phyloP scores from a whole-genome alignment of 2,797 vertebrate species.

The Propithecus deckenii region DNA sequence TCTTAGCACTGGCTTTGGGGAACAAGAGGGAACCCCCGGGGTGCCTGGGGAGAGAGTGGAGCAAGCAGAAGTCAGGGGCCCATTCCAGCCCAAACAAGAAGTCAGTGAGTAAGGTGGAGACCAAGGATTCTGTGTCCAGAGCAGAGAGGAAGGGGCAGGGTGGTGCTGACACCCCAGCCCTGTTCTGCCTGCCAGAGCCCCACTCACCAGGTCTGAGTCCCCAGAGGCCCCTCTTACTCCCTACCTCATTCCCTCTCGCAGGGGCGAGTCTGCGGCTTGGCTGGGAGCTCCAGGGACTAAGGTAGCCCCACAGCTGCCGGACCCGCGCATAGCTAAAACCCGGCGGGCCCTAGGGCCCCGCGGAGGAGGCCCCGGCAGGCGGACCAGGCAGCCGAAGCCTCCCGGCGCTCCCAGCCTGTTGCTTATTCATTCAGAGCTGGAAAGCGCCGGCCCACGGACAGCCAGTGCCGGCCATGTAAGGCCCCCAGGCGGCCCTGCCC shows the following conservation, averaged over 20 bases:
- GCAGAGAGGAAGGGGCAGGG: neutral
- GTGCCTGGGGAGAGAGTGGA: neutral
- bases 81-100: neutral
- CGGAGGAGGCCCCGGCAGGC: slow-evolving; percentile 70
- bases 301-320: slow-evolving; percentile 39
- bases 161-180: neutral
- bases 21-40: neutral
- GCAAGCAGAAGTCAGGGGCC: neutral
- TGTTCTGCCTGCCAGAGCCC: slow-evolving; percentile 1
- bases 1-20: neutral
- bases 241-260: neutral
- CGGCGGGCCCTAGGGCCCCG: slow-evolving; percentile 81
- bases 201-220: slow-evolving; percentile 8
- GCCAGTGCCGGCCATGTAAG: slow-evolving; percentile 69
- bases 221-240: neutral
- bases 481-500: slow-evolving; percentile 55
- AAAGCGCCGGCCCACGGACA: slow-evolving; percentile 62
- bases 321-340: slow-evolving; percentile 65
- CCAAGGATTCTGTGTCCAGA: neutral
- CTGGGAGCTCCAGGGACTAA: neutral
- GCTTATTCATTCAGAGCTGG: slow-evolving; percentile 82
- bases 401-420: slow-evolving; percentile 71
- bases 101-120: neutral
- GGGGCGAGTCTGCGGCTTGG: slow-evolving; percentile 63
- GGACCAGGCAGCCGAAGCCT: slow-evolving; percentile 59